Base-by-base conservation (phyloP, 1,140 invertebrate species). In the Dendroctonus ponderosae region DNA sequence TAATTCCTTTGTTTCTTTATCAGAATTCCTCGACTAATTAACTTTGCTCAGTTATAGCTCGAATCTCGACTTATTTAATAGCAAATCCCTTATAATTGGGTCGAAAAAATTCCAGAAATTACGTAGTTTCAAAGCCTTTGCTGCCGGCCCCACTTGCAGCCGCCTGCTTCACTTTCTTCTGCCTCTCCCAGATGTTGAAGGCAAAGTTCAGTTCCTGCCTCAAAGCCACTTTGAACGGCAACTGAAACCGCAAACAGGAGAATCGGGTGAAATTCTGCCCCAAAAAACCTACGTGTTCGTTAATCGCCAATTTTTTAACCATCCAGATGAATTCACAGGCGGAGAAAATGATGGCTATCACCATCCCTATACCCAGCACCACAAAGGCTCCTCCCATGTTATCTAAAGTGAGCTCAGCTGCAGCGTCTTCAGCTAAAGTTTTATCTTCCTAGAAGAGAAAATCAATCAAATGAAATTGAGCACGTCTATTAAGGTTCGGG, bases 371-470 rank as follows among this genome's bases (percentile, higher is more conserved):
- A 3, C 88, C 83, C 0, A 97, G 79, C 0, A 96, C 92, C 1
- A 96, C 85, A 78, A 95, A 97, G 8, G 97, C 92, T 54, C 94
- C 95, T 61, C 93, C 92, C 7, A 97, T 91, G 69, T 94, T 91
- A 26, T 87, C 85, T 42, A 96, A 83, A 12, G 86, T 88, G 52
- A 91, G 76, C 74, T 90, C 87, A 0, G 77, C 80, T 0, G 84
- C 82, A 26, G 76, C 75, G 69, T 79, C 79, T 57, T 79, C 77
- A 7, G 59, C 51, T 7, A 70, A 67, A 26, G 61, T 11, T 62
- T 74, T 49, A 62, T 71, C 74, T 67, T 67, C 64, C 70, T 74
- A 42, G 7, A 53, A 57, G 7, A 49, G 26, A 26, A 26, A 26
- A 26, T 26, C 3, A 26, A 26, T 26, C 26, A 26, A 26, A 26